Base-by-base conservation (phyloP, 2,113 vertebrate genomes). In the Xiphophorus maculatus region DNA sequence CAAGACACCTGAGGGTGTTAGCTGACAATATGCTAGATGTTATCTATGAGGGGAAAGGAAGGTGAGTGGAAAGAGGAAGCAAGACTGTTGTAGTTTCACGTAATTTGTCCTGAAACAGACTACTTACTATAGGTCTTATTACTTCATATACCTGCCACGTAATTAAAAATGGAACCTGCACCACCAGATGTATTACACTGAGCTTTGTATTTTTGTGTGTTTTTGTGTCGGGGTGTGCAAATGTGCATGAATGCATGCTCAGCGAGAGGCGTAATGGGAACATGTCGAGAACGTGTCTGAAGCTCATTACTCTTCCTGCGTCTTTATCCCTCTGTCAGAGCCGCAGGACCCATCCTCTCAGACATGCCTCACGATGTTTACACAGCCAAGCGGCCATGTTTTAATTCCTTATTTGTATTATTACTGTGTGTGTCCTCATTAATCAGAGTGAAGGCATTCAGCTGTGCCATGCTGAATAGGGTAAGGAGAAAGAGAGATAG, bases 391-490 rank as follows among this genome's bases (percentile, higher is more conserved):
- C 81, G n/a, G 90, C 74, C 77, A 80, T 80, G 63, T 80, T 89
- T 90, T 91, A 84, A 91, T 90, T 91, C 87, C 78, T 77, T 90
- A 84, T 93, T 91, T 90, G 88, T 91, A 75, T 87, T 92, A 91
- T 92, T 90, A 89, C 87, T 64, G 82, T 75, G 88, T 77, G 85
- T 76, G 90, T 93, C 91, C 85, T 85, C 90, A 89, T 94, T 87
- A 93, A 94, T 94, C 92, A 94, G 78, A 66, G 73, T 84, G 90
- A 92, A 81, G 88, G 82, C 79, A 91, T 90, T 93, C 91, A 91
- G 91, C 91, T 92, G 87, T 66, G 82, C 81, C 74, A 67, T 1
- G 28, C 71, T 72, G 85, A 80, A 84, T 17, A 61, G 76, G 66
- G 37, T 44, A n/a, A 3, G 22, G 51, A 74, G 75, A 71, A 75